phyloP scores from a whole-genome alignment of 35 echinoderm and acorn worm species.

The Heliocidaris tuberculata region DNA sequence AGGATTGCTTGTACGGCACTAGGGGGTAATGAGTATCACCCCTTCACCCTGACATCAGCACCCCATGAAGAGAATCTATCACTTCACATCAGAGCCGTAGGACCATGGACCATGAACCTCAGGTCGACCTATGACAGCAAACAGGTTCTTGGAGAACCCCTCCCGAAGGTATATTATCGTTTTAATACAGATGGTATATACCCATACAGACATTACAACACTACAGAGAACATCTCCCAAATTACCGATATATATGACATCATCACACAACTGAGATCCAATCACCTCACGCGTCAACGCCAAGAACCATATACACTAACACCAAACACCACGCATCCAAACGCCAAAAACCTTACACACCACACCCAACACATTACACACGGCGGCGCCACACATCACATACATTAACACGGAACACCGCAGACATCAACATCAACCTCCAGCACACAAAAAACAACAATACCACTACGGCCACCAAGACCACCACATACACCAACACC shows the following conservation, averaged over 20 bases:
- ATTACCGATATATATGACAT: too few relatives aligned
- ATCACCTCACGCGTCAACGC: neutral
- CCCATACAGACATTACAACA: too few relatives aligned
- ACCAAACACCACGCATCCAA: too few relatives aligned
- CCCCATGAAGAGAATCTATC: conserved; percentile 71
- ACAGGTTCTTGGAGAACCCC: conserved; percentile 39
- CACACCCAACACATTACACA: neutral
- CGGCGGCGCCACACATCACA: neutral
- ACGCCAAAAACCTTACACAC: too few relatives aligned
- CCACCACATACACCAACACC: neutral
- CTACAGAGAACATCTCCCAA: too few relatives aligned
- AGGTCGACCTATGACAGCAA: conserved; percentile 53
- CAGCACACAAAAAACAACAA: neutral
- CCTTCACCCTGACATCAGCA: conserved; percentile 78
- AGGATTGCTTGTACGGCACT: conserved; percentile 53
- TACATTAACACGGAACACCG: neutral
- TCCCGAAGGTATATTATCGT: conserved; percentile 60
- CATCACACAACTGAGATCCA: too few relatives aligned
- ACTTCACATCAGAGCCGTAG: conserved; percentile 63
- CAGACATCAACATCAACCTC: neutral
- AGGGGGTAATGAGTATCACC: conserved; percentile 67
- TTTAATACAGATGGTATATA: neutral
- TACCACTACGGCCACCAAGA: neutral
- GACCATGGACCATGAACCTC: conserved; percentile 67
- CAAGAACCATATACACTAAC: neutral